Evolutionary conservation across 2,113 vertebrate genomes (phyloP), one percentile per base, ranked within the genome.

Genomic region (Cyphomyrus plagiostoma): DNA sequence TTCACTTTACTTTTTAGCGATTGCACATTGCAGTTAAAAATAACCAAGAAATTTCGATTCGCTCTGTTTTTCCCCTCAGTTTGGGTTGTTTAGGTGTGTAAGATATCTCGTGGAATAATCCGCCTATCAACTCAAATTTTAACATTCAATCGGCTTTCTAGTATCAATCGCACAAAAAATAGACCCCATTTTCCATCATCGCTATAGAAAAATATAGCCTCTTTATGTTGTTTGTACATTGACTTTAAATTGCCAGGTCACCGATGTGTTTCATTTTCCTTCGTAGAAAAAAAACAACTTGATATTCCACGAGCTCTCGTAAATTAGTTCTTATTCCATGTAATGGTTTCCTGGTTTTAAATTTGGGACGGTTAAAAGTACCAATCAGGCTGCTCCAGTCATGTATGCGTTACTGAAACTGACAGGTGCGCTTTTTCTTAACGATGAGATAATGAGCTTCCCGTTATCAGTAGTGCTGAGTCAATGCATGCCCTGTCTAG

Each of bases 1-100:
- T 84, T n/a, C 39, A 84, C 39, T 84, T 84, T 21, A 84, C 35
- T 23, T 84, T 92, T 93, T 89, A 89, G 62, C 80, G 89, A 84
- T 89, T 77, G 91, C 92, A 91, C 19, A 84, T 48, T 80, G 35
- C 35, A 42, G 17, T 30, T 70, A 70, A 13, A 70, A 70, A 30
- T 70, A 30, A 11, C n/a, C 62, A 30, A 26, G 23, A 77, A 39
- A 19, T 42, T 80, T 42, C 35, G 74, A 80, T 80, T 42, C 3
- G 4, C 30, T 84, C 21, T 83, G 42, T 46, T 19, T 84, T 48
- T 1, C 39, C 15, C 74, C 35, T 1, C 17, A 48, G 39, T 84
- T 8, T 84, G 3, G 82, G 82, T 8, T 46, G 3, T 83, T 46
- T n/a, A 84, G 45, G 48, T 23, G 82, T 48, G 82, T 39, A 23